Percentiles rank a stretch among this genome's conserved stretches.
Evolutionary conservation across 2,113 vertebrate species (phyloP).

Genomic region (Lucifuga dentata): DNA sequence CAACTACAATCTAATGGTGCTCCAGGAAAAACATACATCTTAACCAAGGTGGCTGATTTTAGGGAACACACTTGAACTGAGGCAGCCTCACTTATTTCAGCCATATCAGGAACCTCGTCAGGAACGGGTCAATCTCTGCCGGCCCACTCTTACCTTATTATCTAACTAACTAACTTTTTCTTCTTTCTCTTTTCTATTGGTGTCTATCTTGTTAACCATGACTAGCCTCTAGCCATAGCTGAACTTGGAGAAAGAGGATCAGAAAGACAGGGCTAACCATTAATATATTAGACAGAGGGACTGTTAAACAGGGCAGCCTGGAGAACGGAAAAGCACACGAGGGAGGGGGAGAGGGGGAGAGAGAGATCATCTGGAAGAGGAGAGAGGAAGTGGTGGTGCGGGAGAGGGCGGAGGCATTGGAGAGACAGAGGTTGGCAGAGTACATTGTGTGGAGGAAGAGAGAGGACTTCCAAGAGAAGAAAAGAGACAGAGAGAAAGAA

Average conservation of each 20-base stretch:
- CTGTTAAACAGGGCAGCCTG: conserved; percentile 81
- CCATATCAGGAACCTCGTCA: conserved; percentile 77
- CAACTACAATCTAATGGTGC: conserved; percentile 71
- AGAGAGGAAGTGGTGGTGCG: conserved; percentile 82
- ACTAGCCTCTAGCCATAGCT: conserved; percentile 51
- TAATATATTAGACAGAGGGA: conserved; percentile 50
- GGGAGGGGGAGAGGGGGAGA: conserved; percentile 82
- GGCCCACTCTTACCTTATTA: conserved; percentile 68
- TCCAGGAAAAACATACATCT: conserved; percentile 39
- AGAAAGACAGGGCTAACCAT: conserved; percentile 37
- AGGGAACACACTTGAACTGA: conserved; percentile 63
- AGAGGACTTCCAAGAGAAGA: conserved; percentile 85
- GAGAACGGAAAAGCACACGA: conserved; percentile 84
- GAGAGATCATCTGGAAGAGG: conserved; percentile 85
- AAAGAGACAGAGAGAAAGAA: conserved; percentile 70
- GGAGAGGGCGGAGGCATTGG: conserved; percentile 80
- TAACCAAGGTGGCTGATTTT: conserved; percentile 48
- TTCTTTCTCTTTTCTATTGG: conserved; percentile 45
- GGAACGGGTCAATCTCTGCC: conserved; percentile 56
- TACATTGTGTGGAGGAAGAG: conserved; percentile 84
- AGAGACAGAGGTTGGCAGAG: conserved; percentile 77
- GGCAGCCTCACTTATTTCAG: conserved; percentile 73
- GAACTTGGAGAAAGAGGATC: conserved; percentile 14
- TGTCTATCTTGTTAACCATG: conserved; percentile 59
- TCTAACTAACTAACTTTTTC: conserved; percentile 35